Percentiles rank a stretch among this genome's conserved stretches.
These are phyloP conservation scores for Zalophus californianus DNA, from an alignment of 2,797 vertebrate species.

Conservation along the genomic window DNA sequence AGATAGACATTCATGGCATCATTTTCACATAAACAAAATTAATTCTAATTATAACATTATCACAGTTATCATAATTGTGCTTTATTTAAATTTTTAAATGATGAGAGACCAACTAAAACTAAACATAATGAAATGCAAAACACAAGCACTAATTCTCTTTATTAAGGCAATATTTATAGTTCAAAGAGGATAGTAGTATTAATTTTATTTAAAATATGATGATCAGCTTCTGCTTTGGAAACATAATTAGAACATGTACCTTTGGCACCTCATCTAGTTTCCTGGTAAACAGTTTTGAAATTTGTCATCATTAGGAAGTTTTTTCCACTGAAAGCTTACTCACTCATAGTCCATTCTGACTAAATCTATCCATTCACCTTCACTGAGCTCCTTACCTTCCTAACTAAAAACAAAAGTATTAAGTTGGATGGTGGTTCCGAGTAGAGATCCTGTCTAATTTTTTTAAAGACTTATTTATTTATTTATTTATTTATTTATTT, in stretches of 20 bases:
- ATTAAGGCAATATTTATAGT: neutral
- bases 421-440: neutral
- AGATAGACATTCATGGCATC: neutral
- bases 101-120: neutral
- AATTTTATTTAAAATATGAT: neutral
- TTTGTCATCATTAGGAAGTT: neutral
- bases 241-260: neutral
- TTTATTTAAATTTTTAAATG: neutral
- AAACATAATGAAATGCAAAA: neutral
- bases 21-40: neutral
- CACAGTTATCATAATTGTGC: neutral
- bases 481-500: neutral
- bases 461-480: neutral
- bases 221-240: neutral
- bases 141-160: neutral
- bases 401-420: neutral
- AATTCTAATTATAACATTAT: neutral
- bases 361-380: neutral
- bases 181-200: neutral
- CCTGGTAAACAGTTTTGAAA: neutral
- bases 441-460: neutral
- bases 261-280: neutral
- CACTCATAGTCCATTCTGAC: neutral
- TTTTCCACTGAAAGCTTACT: neutral
- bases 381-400: neutral